phyloP scores from a whole-genome alignment of 2,797 vertebrate genomes.

The Cephalopachus bancanus region DNA sequence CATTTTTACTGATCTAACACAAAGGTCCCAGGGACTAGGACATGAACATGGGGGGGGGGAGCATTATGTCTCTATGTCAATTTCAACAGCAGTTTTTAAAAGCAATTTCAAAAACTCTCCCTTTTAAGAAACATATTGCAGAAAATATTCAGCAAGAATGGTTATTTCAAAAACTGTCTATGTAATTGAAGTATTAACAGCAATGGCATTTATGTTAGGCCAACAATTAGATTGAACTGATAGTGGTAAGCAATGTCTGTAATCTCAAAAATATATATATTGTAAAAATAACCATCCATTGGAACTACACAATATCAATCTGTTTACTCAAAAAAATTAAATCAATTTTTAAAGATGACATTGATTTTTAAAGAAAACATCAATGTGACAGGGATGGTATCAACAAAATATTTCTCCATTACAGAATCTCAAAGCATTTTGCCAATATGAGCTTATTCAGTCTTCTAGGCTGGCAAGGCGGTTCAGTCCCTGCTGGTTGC shows the following conservation, averaged over 20 bases:
- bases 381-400: background rate
- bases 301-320: background rate
- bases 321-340: background rate
- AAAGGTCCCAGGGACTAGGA: background rate
- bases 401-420: background rate
- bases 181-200: background rate
- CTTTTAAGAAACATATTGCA: background rate
- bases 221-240: slow-evolving; percentile 18
- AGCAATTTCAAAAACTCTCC: background rate
- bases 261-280: background rate
- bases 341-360: background rate
- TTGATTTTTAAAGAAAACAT: background rate
- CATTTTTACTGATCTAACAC: background rate
- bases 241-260: background rate
- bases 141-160: slow-evolving; percentile 3
- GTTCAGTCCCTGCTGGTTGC: background rate
- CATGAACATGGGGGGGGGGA: background rate
- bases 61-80: background rate
- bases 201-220: background rate
- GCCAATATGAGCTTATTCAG: background rate
- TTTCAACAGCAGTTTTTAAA: background rate
- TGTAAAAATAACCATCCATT: background rate
- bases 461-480: background rate
- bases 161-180: slow-evolving; percentile 45
- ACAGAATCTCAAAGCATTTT: background rate